Conservation (phyloP, 2,888 invertebrate species). For the Perizoma flavofasciatum region DNA sequence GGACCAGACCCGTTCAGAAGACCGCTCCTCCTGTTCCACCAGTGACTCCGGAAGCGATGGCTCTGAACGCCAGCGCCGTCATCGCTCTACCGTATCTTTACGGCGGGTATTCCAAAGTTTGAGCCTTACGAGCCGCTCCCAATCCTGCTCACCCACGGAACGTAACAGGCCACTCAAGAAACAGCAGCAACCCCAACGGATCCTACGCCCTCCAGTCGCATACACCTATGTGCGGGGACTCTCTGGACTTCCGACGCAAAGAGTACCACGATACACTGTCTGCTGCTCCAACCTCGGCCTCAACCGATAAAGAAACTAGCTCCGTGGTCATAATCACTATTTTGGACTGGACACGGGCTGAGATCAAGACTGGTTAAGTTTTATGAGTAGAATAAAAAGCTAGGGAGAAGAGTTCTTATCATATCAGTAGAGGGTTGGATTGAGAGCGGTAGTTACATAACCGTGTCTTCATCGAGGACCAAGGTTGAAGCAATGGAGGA, state of each 20-base stretch:
- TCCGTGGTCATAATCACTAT: slow-evolving; percentile 12
- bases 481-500: slow-evolving; percentile 51
- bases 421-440: slow-evolving; percentile 73
- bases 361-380: slow-evolving; percentile 76
- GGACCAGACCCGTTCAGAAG: slow-evolving; percentile 64
- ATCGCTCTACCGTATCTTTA: slow-evolving; percentile 86
- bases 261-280: slow-evolving; percentile 86
- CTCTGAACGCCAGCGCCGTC: slow-evolving; percentile 76
- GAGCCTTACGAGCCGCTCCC: slow-evolving; percentile 85
- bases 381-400: slow-evolving; percentile 63
- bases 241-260: slow-evolving; percentile 91
- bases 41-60: slow-evolving; percentile 87
- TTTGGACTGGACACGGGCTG: slow-evolving; percentile 52
- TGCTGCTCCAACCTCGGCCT: slow-evolving; percentile 64
- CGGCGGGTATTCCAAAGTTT: slow-evolving; percentile 89
- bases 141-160: slow-evolving; percentile 84
- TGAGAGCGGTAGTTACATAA: slow-evolving; percentile 49
- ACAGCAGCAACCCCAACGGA: slow-evolving; percentile 88
- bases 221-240: slow-evolving; percentile 92
- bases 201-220: slow-evolving; percentile 89
- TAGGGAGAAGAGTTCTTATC: slow-evolving; percentile 64
- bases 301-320: slow-evolving; percentile 62
- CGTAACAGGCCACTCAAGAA: slow-evolving; percentile 78
- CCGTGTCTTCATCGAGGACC: slow-evolving; percentile 69
- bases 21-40: slow-evolving; percentile 80